Evolutionary conservation across 1,140 invertebrate genomes (phyloP).

Genomic region (silkworm (Bombyx mori)): ASM3026992v2 NC_085112.1:7623001-7623500

Average conservation of each 20-base stretch:
- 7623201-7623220: neutral
- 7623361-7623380: conserved; percentile 15
- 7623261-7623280: too few species aligned
- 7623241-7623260: conserved; percentile 17
- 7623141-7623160: conserved; percentile 31
- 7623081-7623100: too few species aligned
- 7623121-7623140: conserved; percentile 25
- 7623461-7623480: conserved; percentile 59
- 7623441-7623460: conserved; percentile 35
- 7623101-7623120: conserved; percentile 7
- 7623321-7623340: neutral
- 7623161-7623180: conserved; percentile 20
- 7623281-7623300: too few species aligned
- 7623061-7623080: too few species aligned
- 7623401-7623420: conserved; percentile 44
- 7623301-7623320: too few species aligned
- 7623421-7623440: conserved; percentile 42
- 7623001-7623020: too few species aligned
- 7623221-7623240: conserved; percentile 25
- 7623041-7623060: too few species aligned
- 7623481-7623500: conserved; percentile 51
- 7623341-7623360: conserved; percentile 1
- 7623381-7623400: conserved; percentile 53
- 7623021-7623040: too few species aligned
- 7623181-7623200: too few species aligned